Percentiles rank a stretch among this genome's conserved stretches.
These are phyloP conservation scores for Epirrita christyi DNA, from an alignment of 2,888 invertebrate species.

Conservation along the genomic window DNA sequence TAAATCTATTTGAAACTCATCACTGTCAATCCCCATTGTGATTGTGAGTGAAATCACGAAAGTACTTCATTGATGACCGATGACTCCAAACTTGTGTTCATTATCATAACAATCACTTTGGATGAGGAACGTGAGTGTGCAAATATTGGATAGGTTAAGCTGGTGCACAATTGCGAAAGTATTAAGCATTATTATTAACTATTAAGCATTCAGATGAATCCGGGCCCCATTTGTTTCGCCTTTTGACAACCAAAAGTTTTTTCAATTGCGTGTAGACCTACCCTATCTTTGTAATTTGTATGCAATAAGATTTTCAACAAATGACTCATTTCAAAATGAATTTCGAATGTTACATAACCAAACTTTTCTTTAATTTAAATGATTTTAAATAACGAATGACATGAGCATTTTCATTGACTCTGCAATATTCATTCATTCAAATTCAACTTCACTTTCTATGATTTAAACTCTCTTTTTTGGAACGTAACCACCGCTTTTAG, in stretches of 20 bases:
- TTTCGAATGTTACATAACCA: conserved; percentile 1
- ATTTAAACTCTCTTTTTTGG: background rate
- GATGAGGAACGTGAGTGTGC: conserved; percentile 23
- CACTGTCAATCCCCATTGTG: conserved; percentile 20
- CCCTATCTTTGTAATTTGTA: background rate
- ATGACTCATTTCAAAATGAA: background rate
- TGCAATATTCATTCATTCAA: conserved; percentile 6
- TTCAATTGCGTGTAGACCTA: no score
- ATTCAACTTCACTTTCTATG: conserved; percentile 11
- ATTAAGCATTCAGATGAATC: no score
- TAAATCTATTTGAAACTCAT: conserved; percentile 10
- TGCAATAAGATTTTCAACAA: background rate
- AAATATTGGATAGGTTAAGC: conserved; percentile 9
- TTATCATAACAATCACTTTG: conserved; percentile 30
- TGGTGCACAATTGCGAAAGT: background rate
- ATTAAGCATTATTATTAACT: no score
- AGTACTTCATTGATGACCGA: conserved; percentile 32
- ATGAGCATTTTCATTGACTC: background rate
- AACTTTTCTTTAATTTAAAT: conserved; percentile 1
- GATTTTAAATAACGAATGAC: conserved; percentile 11
- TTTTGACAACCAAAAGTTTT: no score
- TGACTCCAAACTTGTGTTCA: conserved; percentile 29
- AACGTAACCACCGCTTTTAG: background rate
- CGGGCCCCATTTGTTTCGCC: no score
- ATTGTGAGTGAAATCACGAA: conserved; percentile 35